A percentile compares a stretch with the other conserved stretches of the same genome.
phyloP scores from a whole-genome alignment of 1,140 invertebrate genomes.

The Hylaeus volcanicus region DNA sequence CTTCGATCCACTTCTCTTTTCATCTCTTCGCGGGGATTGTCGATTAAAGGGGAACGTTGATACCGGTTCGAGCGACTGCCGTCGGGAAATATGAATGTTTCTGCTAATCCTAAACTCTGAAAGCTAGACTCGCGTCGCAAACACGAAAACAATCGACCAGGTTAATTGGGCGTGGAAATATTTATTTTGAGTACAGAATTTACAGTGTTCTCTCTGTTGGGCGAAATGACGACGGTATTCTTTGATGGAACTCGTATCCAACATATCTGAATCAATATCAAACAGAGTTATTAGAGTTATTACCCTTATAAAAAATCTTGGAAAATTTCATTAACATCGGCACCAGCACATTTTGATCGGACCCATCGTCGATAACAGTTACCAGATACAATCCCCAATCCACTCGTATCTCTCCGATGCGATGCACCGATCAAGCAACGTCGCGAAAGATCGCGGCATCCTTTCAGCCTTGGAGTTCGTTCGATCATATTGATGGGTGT shows the following conservation, averaged over 20 bases:
- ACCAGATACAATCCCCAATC: not conserved
- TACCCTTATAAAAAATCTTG: no score
- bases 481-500: constrained; percentile 23
- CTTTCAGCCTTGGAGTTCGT: not conserved
- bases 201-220: no score
- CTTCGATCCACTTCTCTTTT: constrained; percentile 49
- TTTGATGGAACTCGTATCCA: no score
- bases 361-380: constrained; percentile 12
- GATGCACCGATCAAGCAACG: not conserved
- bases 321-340: no score
- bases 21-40: not conserved
- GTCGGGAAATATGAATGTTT: not conserved
- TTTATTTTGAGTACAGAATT: no score
- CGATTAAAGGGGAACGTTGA: constrained; percentile 47
- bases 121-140: not conserved
- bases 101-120: not conserved
- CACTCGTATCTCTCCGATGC: not conserved
- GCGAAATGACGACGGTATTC: no score
- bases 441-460: not conserved
- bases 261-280: no score
- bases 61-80: not conserved
- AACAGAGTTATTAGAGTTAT: no score
- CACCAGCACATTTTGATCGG: no score
- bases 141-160: not conserved
- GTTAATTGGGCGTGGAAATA: no score